phyloP scores from a whole-genome alignment of 2,888 invertebrate genomes.

The Drosophila neutralis region DNA sequence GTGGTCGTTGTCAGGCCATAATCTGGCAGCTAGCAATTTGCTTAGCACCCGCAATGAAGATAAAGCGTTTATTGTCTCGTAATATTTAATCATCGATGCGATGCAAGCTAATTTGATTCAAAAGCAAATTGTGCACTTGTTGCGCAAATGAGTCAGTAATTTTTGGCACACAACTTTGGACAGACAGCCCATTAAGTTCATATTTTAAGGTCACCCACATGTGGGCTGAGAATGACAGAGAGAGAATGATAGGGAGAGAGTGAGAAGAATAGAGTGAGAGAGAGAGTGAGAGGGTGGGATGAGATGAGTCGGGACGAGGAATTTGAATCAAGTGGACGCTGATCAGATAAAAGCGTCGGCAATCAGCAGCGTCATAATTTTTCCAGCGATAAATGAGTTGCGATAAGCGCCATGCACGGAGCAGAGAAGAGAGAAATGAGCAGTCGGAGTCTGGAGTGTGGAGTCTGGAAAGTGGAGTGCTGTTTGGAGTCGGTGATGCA shows the following conservation, averaged over 20 bases:
- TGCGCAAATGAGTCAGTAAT: slow-evolving; percentile 73
- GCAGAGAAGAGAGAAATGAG: slow-evolving; percentile 34
- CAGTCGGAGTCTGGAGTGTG: background rate
- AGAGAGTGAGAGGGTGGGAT: background rate
- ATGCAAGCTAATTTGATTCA: slow-evolving; percentile 29
- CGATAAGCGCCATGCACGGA: slow-evolving; percentile 73
- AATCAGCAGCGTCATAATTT: slow-evolving; percentile 83
- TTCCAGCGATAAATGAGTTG: slow-evolving; percentile 83
- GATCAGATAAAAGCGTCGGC: slow-evolving; percentile 77
- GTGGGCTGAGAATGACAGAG: slow-evolving; percentile 1
- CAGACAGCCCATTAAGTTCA: slow-evolving; percentile 49
- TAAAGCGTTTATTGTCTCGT: slow-evolving; percentile 78
- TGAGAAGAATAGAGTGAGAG: background rate
- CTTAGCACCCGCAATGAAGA: slow-evolving; percentile 73
- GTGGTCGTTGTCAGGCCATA: slow-evolving; percentile 59
- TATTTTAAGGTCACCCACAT: slow-evolving; percentile 67
- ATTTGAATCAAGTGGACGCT: slow-evolving; percentile 23
- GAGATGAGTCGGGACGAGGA: slow-evolving; percentile 7
- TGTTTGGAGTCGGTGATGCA: slow-evolving; percentile 23
- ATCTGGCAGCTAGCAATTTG: slow-evolving; percentile 74
- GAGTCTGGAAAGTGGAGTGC: slow-evolving; percentile 11
- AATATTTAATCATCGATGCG: slow-evolving; percentile 71
- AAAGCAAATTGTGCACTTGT: slow-evolving; percentile 66
- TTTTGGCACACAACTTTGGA: slow-evolving; percentile 45
- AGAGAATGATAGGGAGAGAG: background rate